Evolutionary conservation across 1,140 invertebrate species (phyloP).

Genomic region (Tribolium madens): DNA sequence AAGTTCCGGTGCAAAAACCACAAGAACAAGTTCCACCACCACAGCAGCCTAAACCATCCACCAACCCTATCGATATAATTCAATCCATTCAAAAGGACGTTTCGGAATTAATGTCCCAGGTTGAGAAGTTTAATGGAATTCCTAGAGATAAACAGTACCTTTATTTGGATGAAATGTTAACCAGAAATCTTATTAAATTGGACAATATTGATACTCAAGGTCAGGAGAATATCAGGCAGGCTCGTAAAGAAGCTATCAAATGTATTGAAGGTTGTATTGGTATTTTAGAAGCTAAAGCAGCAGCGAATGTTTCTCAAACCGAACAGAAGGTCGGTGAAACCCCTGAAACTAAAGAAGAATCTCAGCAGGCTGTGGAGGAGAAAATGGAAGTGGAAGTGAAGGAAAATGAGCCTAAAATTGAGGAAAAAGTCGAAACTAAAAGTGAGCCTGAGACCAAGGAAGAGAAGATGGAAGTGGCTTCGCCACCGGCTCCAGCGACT

Average conservation of each 20-base stretch:
- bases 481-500: too few species aligned
- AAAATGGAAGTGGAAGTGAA: conserved; percentile 53
- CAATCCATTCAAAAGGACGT: conserved; percentile 85
- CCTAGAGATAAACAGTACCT: conserved; percentile 87
- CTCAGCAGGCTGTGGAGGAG: background rate
- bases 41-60: conserved; percentile 66
- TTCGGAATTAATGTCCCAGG: conserved; percentile 79
- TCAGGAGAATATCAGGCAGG: conserved; percentile 86
- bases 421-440: conserved; percentile 29
- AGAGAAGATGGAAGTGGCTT: conserved; percentile 42
- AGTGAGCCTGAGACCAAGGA: conserved; percentile 8
- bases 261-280: conserved; percentile 89
- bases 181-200: conserved; percentile 89
- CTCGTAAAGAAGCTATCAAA: conserved; percentile 88
- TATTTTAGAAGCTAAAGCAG: conserved; percentile 80
- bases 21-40: conserved; percentile 62
- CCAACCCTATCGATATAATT: conserved; percentile 82
- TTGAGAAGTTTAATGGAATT: conserved; percentile 81
- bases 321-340: background rate
- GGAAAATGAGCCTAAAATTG: background rate
- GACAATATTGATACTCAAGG: conserved; percentile 94
- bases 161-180: conserved; percentile 95
- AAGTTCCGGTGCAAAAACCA: conserved; percentile 60
- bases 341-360: background rate
- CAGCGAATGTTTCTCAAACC: conserved; percentile 65